Conservation (phyloP, 2,888 invertebrate species). For the Yponomeuta plumbellus region DNA sequence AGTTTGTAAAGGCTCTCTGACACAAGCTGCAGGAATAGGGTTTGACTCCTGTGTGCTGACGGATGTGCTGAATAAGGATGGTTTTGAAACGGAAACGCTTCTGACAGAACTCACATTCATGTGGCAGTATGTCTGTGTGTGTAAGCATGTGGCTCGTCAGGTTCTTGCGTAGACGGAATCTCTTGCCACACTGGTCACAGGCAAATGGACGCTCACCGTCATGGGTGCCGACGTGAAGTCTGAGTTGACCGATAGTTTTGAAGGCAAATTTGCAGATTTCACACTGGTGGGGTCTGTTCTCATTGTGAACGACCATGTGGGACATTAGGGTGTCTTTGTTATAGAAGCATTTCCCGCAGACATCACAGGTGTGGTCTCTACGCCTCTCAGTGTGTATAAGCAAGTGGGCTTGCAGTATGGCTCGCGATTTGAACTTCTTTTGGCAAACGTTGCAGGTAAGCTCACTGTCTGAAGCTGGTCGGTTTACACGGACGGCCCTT, state of each 20-base stretch:
- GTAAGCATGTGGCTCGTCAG: slow-evolving; percentile 81
- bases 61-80: slow-evolving; percentile 80
- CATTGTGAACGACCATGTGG: slow-evolving; percentile 49
- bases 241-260: slow-evolving; percentile 37
- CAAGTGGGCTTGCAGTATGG: slow-evolving; percentile 66
- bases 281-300: slow-evolving; percentile 47
- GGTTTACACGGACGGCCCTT: slow-evolving; percentile 28
- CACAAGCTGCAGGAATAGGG: slow-evolving; percentile 83
- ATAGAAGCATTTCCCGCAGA: slow-evolving; percentile 51
- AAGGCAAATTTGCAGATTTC: slow-evolving; percentile 53
- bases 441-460: slow-evolving; percentile 47
- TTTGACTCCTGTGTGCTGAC: slow-evolving; percentile 80
- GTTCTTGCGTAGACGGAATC: slow-evolving; percentile 41
- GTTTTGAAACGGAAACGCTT: slow-evolving; percentile 83
- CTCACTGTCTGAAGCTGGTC: slow-evolving; percentile 25
- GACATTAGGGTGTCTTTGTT: slow-evolving; percentile 38
- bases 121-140: slow-evolving; percentile 84
- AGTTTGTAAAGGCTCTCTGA: slow-evolving; percentile 81
- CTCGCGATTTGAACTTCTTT: slow-evolving; percentile 43
- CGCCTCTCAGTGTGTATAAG: slow-evolving; percentile 70
- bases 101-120: slow-evolving; percentile 81
- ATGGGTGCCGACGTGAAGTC: slow-evolving; percentile 31
- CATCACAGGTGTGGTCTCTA: slow-evolving; percentile 50
- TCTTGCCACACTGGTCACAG: slow-evolving; percentile 45
- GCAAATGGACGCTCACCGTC: slow-evolving; percentile 44